Base-by-base conservation (phyloP, 2,888 invertebrate genomes). In the Colostygia pectinataria region DNA sequence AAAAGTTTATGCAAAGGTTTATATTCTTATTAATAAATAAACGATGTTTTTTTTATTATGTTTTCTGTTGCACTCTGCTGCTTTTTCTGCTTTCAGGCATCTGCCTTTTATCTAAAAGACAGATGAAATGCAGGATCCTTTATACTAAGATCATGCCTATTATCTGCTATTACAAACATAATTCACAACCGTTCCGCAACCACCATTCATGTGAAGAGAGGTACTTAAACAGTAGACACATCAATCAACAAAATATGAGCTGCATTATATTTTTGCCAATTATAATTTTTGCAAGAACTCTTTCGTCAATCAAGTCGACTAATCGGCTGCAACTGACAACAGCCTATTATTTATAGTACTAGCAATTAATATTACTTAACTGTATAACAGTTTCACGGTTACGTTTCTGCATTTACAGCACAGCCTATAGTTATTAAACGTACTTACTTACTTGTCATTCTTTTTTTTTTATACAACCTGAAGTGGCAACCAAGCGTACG, bases 291-390 rank as follows among this genome's bases (percentile, higher is more conserved):
- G 79, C 71, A 84, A 86, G 71, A 83, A 85, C 63, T 6, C 57
- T 77, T 79, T 79, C 83, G 67, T 69, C 74, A 78, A 78, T 75
- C 73, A 63, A 77, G 72, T 71, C 71, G 71, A 68, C 74, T 77
- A 78, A 80, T 81, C 71, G 71, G 68, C 74, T 77, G 74, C 74
- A 71, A 69, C 74, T 70, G 60, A 64, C 66, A 76, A 74, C 70
- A 75, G 74, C 75, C 77, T 78, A 75, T 80, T 77, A 78, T 81
- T 80, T 78, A 77, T 74, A 73, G 68, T 74, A 66, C n/a, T n/a
- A 67, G 80, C 74, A 81, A 84, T 86, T 87, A 84, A 82, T 83
- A 84, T 83, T 83, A 82, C 84, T 84, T 85, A 84, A 80, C 68
- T 57, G 66, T 78, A 79, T 80, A 84, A 83, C 80, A 74, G 73